A percentile compares a stretch with the other conserved stretches of the same genome.
phyloP scores from a whole-genome alignment of 2,113 vertebrate genomes.

The Crotalus horridus region DNA sequence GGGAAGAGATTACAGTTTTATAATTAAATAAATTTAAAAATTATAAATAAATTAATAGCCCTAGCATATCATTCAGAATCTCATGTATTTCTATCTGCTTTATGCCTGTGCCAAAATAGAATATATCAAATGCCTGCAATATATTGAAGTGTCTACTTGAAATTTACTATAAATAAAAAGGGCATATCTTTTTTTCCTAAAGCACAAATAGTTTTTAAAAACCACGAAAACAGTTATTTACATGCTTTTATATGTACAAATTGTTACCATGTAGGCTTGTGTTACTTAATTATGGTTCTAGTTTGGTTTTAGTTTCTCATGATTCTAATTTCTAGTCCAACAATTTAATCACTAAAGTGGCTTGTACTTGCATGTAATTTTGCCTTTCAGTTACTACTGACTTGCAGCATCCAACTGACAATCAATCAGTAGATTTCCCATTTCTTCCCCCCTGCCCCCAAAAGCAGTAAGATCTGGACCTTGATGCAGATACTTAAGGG shows the following conservation, averaged over 20 bases:
- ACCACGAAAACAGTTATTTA: not conserved
- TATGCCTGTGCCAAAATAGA: not conserved
- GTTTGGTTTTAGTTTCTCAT: not conserved
- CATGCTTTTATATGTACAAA: not conserved
- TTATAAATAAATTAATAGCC: not conserved
- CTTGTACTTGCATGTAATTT: not conserved
- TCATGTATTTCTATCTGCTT: constrained; percentile 43
- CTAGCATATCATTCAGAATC: constrained; percentile 11
- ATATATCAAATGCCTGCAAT: constrained; percentile 26
- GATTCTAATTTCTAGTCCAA: not conserved
- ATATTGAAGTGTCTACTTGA: constrained; percentile 28
- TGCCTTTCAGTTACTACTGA: not conserved
- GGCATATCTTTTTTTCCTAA: constrained; percentile 11
- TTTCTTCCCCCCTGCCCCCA: no score
- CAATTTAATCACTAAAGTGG: not conserved
- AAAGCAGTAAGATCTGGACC: not conserved
- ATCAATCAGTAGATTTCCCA: not conserved
- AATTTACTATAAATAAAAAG: constrained; percentile 54
- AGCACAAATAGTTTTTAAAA: constrained; percentile 14
- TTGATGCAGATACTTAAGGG: not conserved
- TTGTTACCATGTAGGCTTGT: not conserved
- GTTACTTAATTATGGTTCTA: not conserved
- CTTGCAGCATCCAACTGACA: not conserved
- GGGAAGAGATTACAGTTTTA: not conserved
- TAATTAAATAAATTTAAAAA: not conserved